These are phyloP conservation scores for Luscinia megarhynchos DNA, from an alignment of 2,797 vertebrate species.

Conservation along the genomic window DNA sequence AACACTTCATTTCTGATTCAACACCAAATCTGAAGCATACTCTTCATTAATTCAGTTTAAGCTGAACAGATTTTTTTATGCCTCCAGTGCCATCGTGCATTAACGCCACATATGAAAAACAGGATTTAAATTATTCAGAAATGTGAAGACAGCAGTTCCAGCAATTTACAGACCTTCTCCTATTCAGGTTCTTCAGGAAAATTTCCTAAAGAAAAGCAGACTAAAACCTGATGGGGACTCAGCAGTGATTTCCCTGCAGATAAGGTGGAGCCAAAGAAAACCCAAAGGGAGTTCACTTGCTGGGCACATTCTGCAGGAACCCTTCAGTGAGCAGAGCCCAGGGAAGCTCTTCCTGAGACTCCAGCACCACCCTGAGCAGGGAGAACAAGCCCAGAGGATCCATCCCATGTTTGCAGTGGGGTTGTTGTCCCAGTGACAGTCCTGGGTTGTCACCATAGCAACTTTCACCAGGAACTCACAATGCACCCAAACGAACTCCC, in stretches of 20 bases:
- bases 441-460: conserved; percentile 81
- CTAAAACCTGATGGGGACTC: background rate
- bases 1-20: conserved; percentile 15
- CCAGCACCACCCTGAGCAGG: background rate
- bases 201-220: background rate
- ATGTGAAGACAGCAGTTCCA: background rate
- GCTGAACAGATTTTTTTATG: background rate
- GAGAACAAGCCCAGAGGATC: background rate
- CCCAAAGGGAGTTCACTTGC: background rate
- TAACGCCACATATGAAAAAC: background rate
- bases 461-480: conserved; percentile 76
- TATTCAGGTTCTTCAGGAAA: background rate
- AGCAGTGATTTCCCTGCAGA: too few species aligned
- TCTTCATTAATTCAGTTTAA: conserved; percentile 48
- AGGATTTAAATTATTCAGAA: conserved; percentile 42
- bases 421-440: conserved; percentile 73
- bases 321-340: background rate
- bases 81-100: background rate
- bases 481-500: conserved; percentile 62
- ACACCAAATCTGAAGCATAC: background rate
- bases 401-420: background rate
- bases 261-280: background rate
- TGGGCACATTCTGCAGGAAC: background rate
- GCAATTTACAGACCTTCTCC: background rate
- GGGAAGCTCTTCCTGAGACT: background rate